Conservation (phyloP, 2,888 invertebrate genomes). For the Mythimna albipuncta region DNA sequence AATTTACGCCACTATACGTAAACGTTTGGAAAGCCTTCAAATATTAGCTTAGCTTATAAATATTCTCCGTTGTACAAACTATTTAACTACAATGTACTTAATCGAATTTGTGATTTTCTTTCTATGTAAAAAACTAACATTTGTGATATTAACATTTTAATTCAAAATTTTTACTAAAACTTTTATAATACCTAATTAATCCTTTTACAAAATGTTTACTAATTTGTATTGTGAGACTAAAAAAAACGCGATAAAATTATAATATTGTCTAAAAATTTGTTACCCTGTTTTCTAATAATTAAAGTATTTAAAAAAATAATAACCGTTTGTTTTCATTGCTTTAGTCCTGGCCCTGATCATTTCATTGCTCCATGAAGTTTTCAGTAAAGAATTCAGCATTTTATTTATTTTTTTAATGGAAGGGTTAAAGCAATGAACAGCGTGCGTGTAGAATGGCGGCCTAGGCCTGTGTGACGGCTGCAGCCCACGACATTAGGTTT, state of each 20-base stretch:
- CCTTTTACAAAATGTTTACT: conserved; percentile 53
- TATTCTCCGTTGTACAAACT: conserved; percentile 55
- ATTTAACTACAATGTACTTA: conserved; percentile 61
- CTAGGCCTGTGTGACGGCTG: conserved; percentile 48
- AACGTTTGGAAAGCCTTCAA: conserved; percentile 63
- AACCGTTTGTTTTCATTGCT: conserved; percentile 87
- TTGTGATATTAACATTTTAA: conserved; percentile 67
- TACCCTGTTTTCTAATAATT: conserved; percentile 74
- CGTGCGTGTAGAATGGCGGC: conserved; percentile 65
- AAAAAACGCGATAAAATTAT: conserved; percentile 54
- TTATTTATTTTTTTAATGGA: conserved; percentile 57
- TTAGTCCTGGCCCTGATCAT: conserved; percentile 80
- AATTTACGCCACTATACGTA: conserved; percentile 2
- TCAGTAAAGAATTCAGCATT: conserved; percentile 38
- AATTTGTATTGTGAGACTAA: conserved; percentile 62
- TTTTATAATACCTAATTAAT: conserved; percentile 51
- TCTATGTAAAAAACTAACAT: conserved; percentile 60
- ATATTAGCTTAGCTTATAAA: conserved; percentile 55
- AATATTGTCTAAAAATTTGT: conserved; percentile 64
- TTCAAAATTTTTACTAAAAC: conserved; percentile 44
- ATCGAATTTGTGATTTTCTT: conserved; percentile 57
- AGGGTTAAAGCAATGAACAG: conserved; percentile 88
- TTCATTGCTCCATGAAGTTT: conserved; percentile 54
- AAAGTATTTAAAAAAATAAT: conserved; percentile 76
- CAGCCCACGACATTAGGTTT: conserved; percentile 45